Percentiles rank a stretch among this genome's conserved stretches.
Conservation (phyloP, 2,888 invertebrate species). For the Nysson spinosus region DNA sequence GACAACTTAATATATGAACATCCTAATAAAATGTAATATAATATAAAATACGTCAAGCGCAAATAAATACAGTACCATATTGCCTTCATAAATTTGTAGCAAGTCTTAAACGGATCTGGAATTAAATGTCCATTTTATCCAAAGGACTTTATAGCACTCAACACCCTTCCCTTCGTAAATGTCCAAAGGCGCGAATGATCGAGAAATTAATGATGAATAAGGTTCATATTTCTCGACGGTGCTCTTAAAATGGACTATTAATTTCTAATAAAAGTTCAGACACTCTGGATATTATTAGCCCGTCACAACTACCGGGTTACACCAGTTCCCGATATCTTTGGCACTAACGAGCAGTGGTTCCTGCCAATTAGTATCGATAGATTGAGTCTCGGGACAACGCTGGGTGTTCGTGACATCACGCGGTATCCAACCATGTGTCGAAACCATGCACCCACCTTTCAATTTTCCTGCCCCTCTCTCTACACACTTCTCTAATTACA, state of each 20-base stretch:
- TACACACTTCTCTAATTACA: not conserved
- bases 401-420: constrained; percentile 13
- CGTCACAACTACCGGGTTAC: constrained; percentile 11
- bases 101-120: no score
- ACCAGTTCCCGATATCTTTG: constrained; percentile 35
- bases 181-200: no score
- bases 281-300: constrained; percentile 16
- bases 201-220: no score
- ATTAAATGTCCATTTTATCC: no score
- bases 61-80: no score
- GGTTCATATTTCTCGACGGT: no score
- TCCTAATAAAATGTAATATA: no score
- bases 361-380: constrained; percentile 56
- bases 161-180: no score
- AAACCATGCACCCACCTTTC: constrained; percentile 35
- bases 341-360: constrained; percentile 26
- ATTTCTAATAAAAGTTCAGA: not conserved
- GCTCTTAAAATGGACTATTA: no score
- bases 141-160: no score
- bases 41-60: no score
- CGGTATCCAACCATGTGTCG: constrained; percentile 22
- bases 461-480: not conserved
- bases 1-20: not conserved
- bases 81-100: no score
- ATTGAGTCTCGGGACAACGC: constrained; percentile 25